Evolutionary conservation across 2,888 invertebrate genomes (phyloP).

Genomic region (Drosophila nr. perissopoda): DNA sequence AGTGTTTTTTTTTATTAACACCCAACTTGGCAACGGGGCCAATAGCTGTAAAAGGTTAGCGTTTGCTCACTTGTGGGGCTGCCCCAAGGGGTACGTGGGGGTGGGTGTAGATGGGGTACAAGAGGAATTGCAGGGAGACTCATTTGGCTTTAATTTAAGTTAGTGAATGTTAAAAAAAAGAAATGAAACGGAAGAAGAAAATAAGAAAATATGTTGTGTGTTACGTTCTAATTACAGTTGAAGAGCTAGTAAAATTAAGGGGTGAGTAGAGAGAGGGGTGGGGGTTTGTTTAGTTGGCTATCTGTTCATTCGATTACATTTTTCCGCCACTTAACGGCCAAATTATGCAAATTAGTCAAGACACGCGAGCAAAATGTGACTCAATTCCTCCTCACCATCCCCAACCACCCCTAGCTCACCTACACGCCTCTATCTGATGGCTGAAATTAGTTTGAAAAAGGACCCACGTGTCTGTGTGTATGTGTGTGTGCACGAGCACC

Average conservation of each 20-base stretch:
- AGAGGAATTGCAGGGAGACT: constrained; percentile 6
- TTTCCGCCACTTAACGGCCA: constrained; percentile 77
- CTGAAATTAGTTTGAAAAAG: constrained; percentile 71
- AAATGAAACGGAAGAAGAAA: neutral
- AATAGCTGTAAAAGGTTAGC: constrained; percentile 30
- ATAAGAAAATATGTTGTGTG: constrained; percentile 30
- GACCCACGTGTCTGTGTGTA: constrained; percentile 39
- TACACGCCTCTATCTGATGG: constrained; percentile 38
- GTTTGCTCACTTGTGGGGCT: constrained; percentile 53
- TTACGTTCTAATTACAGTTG: constrained; percentile 54
- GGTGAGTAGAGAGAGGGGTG: neutral
- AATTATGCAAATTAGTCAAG: constrained; percentile 73
- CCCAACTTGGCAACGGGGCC: constrained; percentile 16
- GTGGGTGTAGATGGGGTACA: neutral
- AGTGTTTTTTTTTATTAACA: constrained; percentile 50
- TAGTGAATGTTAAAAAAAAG: constrained; percentile 10
- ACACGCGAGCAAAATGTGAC: constrained; percentile 53
- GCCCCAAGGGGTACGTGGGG: neutral
- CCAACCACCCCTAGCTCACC: neutral
- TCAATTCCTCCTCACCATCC: neutral
- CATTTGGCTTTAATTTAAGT: constrained; percentile 25
- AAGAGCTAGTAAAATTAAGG: constrained; percentile 51
- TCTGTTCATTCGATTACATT: constrained; percentile 78
- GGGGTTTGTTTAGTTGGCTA: constrained; percentile 45
- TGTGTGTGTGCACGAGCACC: constrained; percentile 55